phyloP scores from a whole-genome alignment of 2,113 vertebrate species.

The Dipodomys stephensi region DNA sequence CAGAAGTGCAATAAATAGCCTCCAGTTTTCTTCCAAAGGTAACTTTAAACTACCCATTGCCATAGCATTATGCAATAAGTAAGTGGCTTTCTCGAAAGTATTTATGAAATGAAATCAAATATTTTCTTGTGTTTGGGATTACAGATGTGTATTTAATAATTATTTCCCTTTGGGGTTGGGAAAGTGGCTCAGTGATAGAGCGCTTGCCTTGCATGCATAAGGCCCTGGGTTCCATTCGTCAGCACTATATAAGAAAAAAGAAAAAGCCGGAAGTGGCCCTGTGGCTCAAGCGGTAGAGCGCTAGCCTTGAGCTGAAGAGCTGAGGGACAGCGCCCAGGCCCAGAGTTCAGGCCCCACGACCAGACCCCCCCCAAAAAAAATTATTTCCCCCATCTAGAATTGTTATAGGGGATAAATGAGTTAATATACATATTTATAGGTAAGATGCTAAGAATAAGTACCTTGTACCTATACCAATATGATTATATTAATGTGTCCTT shows the following conservation, averaged over 20 bases:
- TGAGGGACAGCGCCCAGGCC: too few relatives aligned
- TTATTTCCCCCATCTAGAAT: background rate
- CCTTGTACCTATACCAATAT: background rate
- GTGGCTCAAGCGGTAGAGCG: too few relatives aligned
- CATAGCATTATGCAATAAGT: background rate
- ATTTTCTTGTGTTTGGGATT: too few relatives aligned
- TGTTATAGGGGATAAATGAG: conserved; percentile 22
- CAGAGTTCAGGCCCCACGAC: too few relatives aligned
- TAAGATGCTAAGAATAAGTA: background rate
- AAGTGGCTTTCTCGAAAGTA: background rate
- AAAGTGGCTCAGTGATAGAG: too few relatives aligned
- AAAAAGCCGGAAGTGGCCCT: too few relatives aligned
- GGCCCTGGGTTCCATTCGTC: too few relatives aligned
- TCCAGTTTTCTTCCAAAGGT: conserved; percentile 95
- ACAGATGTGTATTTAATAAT: too few relatives aligned
- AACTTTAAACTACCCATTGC: conserved; percentile 49
- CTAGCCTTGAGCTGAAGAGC: too few relatives aligned
- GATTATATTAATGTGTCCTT: background rate
- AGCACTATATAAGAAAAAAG: too few relatives aligned
- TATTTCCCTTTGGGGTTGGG: background rate
- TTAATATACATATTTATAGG: background rate
- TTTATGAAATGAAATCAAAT: conserved; percentile 32
- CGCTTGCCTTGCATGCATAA: too few relatives aligned
- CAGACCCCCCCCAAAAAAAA: too few relatives aligned
- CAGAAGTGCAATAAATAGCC: conserved; percentile 96